Base-by-base conservation (phyloP, 2,797 vertebrate genomes). In the Cirrhinus molitorella region DNA sequence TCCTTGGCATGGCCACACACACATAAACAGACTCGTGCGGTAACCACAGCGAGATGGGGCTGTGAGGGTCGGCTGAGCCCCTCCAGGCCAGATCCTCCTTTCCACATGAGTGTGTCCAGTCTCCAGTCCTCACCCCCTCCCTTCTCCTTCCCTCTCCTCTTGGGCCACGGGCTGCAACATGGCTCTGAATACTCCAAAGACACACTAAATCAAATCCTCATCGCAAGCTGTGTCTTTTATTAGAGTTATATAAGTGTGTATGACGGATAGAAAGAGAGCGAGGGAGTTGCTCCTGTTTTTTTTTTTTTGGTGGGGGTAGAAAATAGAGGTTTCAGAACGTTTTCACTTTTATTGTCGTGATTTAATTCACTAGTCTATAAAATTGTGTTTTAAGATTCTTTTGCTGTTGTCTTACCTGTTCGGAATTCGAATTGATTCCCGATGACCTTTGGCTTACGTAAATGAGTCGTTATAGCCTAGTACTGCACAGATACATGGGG, bases 71-170 rank as follows among this genome's bases (percentile, higher is more conserved):
- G 65, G 80, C 16, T 79, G 72, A 55, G 66, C 80, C 80, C 80
- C 87, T 83, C 80, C 71, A 83, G 85, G 87, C 77, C 59, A 77
- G 34, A 83, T 86, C 66, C 72, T 86, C 75, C 76, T 85, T 88
- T 88, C 82, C 85, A 86, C 83, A 88, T 86, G 80, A 88, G 66
- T 83, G 76, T 83, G 79, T 83, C 70, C 83, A 83, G 72, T 88
- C 83, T 73, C 72, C 37, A 71, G 21, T 73, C 21, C 53, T 79
- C 47, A 55, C 77, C 59, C 70, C 55, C 57, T n/a, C 65, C 55
- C 21, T 7, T 72, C 34, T 73, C 59, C 65, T 77, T 65, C 51
- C 51, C 57, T 75, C 45, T 76, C 21, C 83, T 85, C 59, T 83
- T 78, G 90, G 61, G 90, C 65, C 84, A 89, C 65, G 21, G 90